Conservation (phyloP, 2,888 invertebrate species). For the Choristoneura rosaceana region DNA sequence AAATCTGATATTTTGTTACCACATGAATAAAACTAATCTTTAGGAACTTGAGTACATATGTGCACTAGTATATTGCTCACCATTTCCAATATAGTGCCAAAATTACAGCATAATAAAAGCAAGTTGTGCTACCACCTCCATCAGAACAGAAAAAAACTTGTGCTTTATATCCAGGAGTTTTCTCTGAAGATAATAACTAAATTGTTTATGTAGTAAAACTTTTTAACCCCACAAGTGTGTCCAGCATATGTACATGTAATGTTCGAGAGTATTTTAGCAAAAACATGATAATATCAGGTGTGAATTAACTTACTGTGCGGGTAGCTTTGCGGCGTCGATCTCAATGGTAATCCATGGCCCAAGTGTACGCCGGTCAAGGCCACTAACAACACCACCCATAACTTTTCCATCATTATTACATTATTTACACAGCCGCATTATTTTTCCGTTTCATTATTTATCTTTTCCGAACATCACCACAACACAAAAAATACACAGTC, state of each 20-base stretch:
- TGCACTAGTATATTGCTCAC: background rate
- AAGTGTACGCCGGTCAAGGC: slow-evolving; percentile 76
- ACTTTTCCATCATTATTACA: slow-evolving; percentile 78
- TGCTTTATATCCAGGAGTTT: background rate
- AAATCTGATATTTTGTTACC: background rate
- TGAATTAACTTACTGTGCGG: slow-evolving; percentile 78
- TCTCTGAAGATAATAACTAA: slow-evolving; percentile 6
- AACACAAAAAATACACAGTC: slow-evolving; percentile 83
- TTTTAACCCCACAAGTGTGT: slow-evolving; percentile 9
- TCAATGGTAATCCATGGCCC: slow-evolving; percentile 76
- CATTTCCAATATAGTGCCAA: background rate
- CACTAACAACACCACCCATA: slow-evolving; percentile 82
- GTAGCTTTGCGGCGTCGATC: slow-evolving; percentile 79
- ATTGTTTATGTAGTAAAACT: background rate
- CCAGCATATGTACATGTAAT: background rate
- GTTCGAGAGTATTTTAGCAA: slow-evolving; percentile 34
- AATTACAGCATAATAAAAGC: background rate
- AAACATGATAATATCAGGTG: slow-evolving; percentile 48
- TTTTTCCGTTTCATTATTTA: slow-evolving; percentile 82
- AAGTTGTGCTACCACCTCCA: background rate
- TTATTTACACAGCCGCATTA: slow-evolving; percentile 80
- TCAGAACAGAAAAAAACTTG: slow-evolving; percentile 25
- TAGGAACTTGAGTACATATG: background rate
- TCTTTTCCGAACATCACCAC: slow-evolving; percentile 79
- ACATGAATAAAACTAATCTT: background rate